Evolutionary conservation across 2,888 invertebrate species (phyloP), one percentile per base, ranked within the genome.

Genomic region (Tinea pellionella): DNA sequence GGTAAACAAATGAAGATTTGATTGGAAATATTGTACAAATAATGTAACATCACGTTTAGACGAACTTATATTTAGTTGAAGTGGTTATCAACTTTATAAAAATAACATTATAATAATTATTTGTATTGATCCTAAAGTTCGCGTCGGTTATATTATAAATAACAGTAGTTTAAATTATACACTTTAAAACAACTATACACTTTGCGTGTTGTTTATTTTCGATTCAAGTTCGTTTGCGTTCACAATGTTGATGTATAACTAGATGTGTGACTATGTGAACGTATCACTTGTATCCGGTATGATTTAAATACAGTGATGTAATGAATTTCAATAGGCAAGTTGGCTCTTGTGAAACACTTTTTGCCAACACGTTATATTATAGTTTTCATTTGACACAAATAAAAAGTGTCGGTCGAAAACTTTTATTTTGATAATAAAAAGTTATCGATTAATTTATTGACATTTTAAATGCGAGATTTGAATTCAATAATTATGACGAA

Each of bases 221-320:
- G 13, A 15, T 47, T 47, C 47, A 47, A 47, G 47, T 47, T 47
- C 15, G 47, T 15, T 47, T 47, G 9, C 8, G n/a, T 47, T 37
- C 8, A 9, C n/a, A 47, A 16, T 47, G 47, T 16, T 47, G n/a
- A 15, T 47, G 47, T 47, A 15, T 47, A 47, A 16, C 47, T 16
- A 47, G 47, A 2, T 16, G 16, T 47, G 47, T 13, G 18, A 19
- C 53, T 24, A 24, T 53, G 53, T 53, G 53, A 72, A 73, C 68
- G 67, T 74, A 69, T 73, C 68, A 68, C 69, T 67, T 69, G 71
- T 74, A 79, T 80, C 81, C 80, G 81, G 80, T 72, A 78, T 71
- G 73, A 74, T 73, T 73, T n/a, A n/a, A n/a, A 70, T 71, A 65
- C 64, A 72, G 67, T 78, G 75, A 76, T 78, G 75, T 77, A 75